A percentile compares a stretch with the other conserved stretches of the same genome.
Evolutionary conservation across 1,140 invertebrate species (phyloP).

Genomic region (Cheumatopsyche charites): DNA sequence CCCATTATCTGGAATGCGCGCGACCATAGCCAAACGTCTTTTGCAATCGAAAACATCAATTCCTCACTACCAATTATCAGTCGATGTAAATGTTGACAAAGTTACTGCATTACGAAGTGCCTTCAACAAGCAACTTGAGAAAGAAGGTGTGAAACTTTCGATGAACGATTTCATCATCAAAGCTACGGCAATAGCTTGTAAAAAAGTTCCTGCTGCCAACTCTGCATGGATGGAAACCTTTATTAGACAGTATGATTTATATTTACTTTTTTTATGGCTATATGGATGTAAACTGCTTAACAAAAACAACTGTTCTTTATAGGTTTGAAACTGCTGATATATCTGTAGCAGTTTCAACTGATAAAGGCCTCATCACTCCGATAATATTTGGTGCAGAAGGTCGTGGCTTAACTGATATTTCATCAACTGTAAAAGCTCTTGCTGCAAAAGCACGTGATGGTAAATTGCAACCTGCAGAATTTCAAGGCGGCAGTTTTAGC

Average conservation of each 20-base stretch:
- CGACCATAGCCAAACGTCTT: slow-evolving; percentile 90
- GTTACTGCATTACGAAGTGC: slow-evolving; percentile 66
- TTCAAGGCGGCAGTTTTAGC: slow-evolving; percentile 87
- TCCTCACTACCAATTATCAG: slow-evolving; percentile 95
- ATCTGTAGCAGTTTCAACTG: slow-evolving; percentile 95
- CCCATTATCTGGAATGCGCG: slow-evolving; percentile 85
- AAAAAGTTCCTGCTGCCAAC: slow-evolving; percentile 93
- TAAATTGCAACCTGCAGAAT: slow-evolving; percentile 96
- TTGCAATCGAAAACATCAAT: slow-evolving; percentile 91
- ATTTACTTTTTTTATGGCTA: slow-evolving; percentile 81
- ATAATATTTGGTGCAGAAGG: slow-evolving; percentile 94
- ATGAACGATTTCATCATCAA: slow-evolving; percentile 99
- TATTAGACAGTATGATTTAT: slow-evolving; percentile 84
- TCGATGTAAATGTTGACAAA: slow-evolving; percentile 87
- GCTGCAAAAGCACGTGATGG: slow-evolving; percentile 91
- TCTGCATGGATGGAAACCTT: slow-evolving; percentile 94
- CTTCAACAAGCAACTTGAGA: slow-evolving; percentile 81
- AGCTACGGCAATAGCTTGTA: slow-evolving; percentile 89
- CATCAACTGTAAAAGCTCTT: slow-evolving; percentile 81
- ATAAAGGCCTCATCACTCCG: slow-evolving; percentile 95
- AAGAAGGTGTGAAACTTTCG: slow-evolving; percentile 85
- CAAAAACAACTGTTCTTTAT: slow-evolving; percentile 40
- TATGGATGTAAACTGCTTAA: slow-evolving; percentile 60
- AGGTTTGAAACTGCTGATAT: slow-evolving; percentile 92
- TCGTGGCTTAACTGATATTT: slow-evolving; percentile 91